A percentile compares a stretch with the other conserved stretches of the same genome.
Evolutionary conservation across 2,113 vertebrate genomes (phyloP).

Genomic region (Mugil cephalus): DNA sequence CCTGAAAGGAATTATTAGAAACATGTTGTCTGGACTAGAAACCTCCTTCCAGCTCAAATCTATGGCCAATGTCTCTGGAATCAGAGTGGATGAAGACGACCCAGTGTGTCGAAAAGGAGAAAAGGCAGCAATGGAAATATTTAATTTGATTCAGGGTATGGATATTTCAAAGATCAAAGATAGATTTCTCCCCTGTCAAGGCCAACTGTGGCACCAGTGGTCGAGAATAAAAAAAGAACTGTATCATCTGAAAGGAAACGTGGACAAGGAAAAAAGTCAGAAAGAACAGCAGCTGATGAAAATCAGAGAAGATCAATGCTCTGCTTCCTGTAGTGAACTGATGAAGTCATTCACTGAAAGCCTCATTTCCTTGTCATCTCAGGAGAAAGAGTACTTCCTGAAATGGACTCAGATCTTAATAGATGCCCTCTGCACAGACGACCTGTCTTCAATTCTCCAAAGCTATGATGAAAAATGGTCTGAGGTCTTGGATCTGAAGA

Average conservation of each 20-base stretch:
- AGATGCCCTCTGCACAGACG: slow-evolving; percentile 52
- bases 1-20: slow-evolving; percentile 63
- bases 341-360: slow-evolving; percentile 45
- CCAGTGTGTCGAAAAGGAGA: slow-evolving; percentile 49
- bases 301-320: slow-evolving; percentile 71
- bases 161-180: slow-evolving; percentile 71
- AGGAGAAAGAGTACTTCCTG: slow-evolving; percentile 76
- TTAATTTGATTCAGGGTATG: slow-evolving; percentile 48
- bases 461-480: slow-evolving; percentile 69
- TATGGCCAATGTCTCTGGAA: slow-evolving; percentile 49
- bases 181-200: slow-evolving; percentile 54
- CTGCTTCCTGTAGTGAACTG: not conserved
- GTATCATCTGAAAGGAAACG: slow-evolving; percentile 70
- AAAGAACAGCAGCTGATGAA: slow-evolving; percentile 71
- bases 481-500: slow-evolving; percentile 64
- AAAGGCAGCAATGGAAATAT: slow-evolving; percentile 30
- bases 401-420: slow-evolving; percentile 76
- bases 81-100: slow-evolving; percentile 74
- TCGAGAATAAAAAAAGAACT: slow-evolving; percentile 77
- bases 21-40: slow-evolving; percentile 48
- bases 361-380: slow-evolving; percentile 43
- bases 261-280: slow-evolving; percentile 66
- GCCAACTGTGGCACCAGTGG: slow-evolving; percentile 75
- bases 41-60: slow-evolving; percentile 58
- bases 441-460: slow-evolving; percentile 60